Evolutionary conservation across 2,113 vertebrate genomes (phyloP).

Genomic region (Myotis yumanensis): DNA sequence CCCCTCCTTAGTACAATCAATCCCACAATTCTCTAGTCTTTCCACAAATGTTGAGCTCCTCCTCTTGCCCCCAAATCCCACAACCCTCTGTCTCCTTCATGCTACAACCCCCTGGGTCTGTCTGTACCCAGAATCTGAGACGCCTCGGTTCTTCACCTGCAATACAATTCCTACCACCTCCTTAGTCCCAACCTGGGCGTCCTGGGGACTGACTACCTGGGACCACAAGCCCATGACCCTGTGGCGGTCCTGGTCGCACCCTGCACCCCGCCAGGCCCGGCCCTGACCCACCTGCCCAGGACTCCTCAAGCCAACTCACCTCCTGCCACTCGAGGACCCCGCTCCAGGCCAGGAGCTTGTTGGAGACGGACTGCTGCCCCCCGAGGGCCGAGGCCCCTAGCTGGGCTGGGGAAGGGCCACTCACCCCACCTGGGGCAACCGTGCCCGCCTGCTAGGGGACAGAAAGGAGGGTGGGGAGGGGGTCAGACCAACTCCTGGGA

Average conservation of each 20-base stretch:
- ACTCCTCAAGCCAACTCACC: conserved; percentile 78
- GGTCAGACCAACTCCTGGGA: accelerated
- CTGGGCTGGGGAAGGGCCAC: conserved; percentile 75
- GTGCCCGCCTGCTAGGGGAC: conserved; percentile 54
- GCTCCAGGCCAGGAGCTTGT: conserved; percentile 93
- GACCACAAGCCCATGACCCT: neutral
- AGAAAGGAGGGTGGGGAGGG: neutral
- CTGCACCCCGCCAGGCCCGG: neutral
- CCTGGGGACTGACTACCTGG: neutral
- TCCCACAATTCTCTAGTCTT: neutral
- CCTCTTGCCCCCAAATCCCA: neutral
- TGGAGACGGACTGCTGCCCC: conserved; percentile 86
- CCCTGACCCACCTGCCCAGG: accelerated
- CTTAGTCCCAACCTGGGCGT: neutral
- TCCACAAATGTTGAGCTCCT: neutral
- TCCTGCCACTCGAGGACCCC: conserved; percentile 96
- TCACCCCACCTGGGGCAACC: conserved; percentile 76
- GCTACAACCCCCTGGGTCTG: accelerated
- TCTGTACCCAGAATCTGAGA: neutral
- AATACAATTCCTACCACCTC: neutral
- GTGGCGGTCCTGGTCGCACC: neutral
- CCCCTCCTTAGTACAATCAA: too few relatives aligned
- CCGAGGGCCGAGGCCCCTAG: conserved; percentile 79
- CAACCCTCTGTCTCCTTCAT: neutral
- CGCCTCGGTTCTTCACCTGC: neutral